Evolutionary conservation across 2,888 invertebrate genomes (phyloP).

Genomic region (Aplocera efformata): DNA sequence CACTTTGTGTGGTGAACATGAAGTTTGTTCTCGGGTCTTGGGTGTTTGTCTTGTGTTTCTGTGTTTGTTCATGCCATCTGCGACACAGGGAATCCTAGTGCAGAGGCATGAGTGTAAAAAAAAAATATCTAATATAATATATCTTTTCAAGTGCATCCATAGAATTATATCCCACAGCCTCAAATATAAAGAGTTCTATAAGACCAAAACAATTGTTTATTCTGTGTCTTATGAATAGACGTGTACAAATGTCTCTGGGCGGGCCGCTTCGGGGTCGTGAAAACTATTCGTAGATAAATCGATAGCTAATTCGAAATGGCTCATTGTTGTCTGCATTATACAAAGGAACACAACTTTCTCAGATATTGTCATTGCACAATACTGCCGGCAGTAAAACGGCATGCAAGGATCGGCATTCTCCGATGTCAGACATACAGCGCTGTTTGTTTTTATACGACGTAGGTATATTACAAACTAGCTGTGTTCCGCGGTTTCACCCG

Average conservation of each 20-base stretch:
- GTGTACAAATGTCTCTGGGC: slow-evolving; percentile 32
- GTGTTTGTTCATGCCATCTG: too few species aligned
- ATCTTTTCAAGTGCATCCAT: too few species aligned
- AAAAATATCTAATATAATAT: too few species aligned
- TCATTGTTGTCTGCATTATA: slow-evolving; percentile 73
- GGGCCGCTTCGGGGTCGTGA: slow-evolving; percentile 48
- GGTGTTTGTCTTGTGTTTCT: too few species aligned
- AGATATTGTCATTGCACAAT: slow-evolving; percentile 63
- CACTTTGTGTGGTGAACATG: too few species aligned
- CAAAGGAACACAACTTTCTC: slow-evolving; percentile 72
- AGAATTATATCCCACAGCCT: too few species aligned
- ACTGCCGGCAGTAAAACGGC: slow-evolving; percentile 36
- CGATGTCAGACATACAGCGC: slow-evolving; percentile 21
- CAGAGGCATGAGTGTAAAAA: too few species aligned
- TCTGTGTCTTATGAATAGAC: background rate
- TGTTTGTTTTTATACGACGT: slow-evolving; percentile 2
- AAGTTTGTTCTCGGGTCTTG: too few species aligned
- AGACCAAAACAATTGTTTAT: too few species aligned
- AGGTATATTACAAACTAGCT: background rate
- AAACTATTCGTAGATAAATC: slow-evolving; percentile 72
- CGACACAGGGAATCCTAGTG: too few species aligned
- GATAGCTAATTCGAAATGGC: slow-evolving; percentile 75
- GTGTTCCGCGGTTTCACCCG: too few species aligned
- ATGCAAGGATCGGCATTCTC: slow-evolving; percentile 13
- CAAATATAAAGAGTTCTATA: too few species aligned